A percentile compares a stretch with the other conserved stretches of the same genome.
These are phyloP conservation scores for Osmoderma eremita DNA, from an alignment of 2,888 invertebrate species.

Conservation along the genomic window DNA sequence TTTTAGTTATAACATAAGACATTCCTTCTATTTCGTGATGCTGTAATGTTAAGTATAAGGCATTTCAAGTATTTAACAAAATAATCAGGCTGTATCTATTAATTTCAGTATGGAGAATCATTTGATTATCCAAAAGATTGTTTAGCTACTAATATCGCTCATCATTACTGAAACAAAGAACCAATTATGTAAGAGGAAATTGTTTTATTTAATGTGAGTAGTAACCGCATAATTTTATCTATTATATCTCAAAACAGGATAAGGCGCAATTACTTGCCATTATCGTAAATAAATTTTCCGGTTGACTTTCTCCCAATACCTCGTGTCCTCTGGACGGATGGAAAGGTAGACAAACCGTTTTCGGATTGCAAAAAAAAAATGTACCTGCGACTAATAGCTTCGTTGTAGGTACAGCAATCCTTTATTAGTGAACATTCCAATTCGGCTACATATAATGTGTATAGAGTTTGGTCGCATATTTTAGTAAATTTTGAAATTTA, in stretches of 20 bases:
- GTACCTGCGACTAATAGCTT: slow-evolving; percentile 25
- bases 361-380: not conserved
- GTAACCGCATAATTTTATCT: slow-evolving; percentile 9
- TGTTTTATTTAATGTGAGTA: slow-evolving; percentile 19
- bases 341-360: not conserved
- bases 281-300: slow-evolving; percentile 39
- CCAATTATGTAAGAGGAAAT: slow-evolving; percentile 21
- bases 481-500: no score
- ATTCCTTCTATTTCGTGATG: no score
- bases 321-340: not conserved
- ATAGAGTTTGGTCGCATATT: no score
- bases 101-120: no score
- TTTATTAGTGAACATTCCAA: no score
- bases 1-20: no score
- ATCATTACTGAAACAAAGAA: not conserved
- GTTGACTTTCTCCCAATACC: slow-evolving; percentile 37
- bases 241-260: slow-evolving; percentile 24
- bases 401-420: no score
- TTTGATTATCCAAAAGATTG: no score
- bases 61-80: no score
- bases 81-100: no score
- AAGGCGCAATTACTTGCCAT: slow-evolving; percentile 20
- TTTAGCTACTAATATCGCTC: not conserved
- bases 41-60: no score
- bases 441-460: no score